Conservation (phyloP, 2,113 vertebrate genomes). For the Oreochromis aureus region DNA sequence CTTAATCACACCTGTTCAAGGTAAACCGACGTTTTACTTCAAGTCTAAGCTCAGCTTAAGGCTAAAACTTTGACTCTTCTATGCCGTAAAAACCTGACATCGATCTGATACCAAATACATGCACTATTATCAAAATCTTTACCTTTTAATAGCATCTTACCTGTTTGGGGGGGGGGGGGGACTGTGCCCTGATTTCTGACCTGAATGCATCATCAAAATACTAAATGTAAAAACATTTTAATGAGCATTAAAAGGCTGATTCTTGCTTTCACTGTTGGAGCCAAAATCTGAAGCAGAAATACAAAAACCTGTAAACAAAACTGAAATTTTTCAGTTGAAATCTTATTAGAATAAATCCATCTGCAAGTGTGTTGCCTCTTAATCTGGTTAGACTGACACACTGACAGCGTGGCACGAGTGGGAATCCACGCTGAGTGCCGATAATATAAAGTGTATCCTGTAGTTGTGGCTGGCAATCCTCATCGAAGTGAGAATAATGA, state of each 20-base stretch:
- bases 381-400: background rate
- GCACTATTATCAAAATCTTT: background rate
- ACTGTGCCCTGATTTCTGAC: fast-evolving
- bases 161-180: fast-evolving
- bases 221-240: background rate
- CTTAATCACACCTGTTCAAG: background rate
- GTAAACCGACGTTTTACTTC: background rate
- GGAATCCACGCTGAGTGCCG: fast-evolving
- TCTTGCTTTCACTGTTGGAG: background rate
- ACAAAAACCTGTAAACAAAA: background rate
- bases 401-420: background rate
- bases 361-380: background rate
- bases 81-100: background rate
- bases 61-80: background rate
- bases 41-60: fast-evolving
- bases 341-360: background rate
- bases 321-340: fast-evolving
- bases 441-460: background rate
- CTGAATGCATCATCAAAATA: fast-evolving
- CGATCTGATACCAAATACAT: fast-evolving
- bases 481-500: background rate
- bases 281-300: background rate
- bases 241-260: background rate
- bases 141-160: background rate
- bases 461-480: background rate